Percentiles rank a stretch among this genome's conserved stretches.
phyloP scores from a whole-genome alignment of 2,113 vertebrate species.

The Tricholaema leucomelas region DNA sequence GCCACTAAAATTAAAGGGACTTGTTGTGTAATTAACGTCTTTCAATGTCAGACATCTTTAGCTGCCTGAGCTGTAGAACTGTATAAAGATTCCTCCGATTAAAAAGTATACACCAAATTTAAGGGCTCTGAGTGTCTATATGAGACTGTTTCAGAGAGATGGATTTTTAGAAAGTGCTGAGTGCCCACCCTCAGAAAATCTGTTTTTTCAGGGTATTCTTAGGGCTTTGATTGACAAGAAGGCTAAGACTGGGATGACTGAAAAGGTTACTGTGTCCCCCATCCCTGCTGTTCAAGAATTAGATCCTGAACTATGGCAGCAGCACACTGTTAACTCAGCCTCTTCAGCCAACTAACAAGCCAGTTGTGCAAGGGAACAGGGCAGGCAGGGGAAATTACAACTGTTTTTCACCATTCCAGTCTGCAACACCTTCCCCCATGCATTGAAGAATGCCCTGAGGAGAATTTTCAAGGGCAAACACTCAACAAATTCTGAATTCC shows the following conservation, averaged over 20 bases:
- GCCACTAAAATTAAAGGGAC: neutral
- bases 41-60: neutral
- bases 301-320: neutral
- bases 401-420: neutral
- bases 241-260: neutral
- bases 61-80: neutral
- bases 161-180: neutral
- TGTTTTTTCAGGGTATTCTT: slow-evolving; percentile 44
- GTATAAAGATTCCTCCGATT: neutral
- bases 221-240: slow-evolving; percentile 54
- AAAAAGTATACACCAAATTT: neutral
- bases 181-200: slow-evolving; percentile 51
- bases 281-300: slow-evolving; percentile 23
- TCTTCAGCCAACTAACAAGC: neutral
- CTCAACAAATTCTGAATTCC: neutral
- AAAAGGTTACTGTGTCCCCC: slow-evolving; percentile 14
- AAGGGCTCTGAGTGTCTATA: neutral
- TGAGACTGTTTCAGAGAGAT: neutral
- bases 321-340: neutral
- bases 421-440: neutral
- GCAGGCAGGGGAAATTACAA: neutral
- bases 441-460: neutral
- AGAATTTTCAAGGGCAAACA: neutral
- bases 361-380: neutral
- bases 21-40: neutral